Evolutionary conservation across 2,113 vertebrate genomes (phyloP).

Genomic region (Argyrosomus japonicus): DNA sequence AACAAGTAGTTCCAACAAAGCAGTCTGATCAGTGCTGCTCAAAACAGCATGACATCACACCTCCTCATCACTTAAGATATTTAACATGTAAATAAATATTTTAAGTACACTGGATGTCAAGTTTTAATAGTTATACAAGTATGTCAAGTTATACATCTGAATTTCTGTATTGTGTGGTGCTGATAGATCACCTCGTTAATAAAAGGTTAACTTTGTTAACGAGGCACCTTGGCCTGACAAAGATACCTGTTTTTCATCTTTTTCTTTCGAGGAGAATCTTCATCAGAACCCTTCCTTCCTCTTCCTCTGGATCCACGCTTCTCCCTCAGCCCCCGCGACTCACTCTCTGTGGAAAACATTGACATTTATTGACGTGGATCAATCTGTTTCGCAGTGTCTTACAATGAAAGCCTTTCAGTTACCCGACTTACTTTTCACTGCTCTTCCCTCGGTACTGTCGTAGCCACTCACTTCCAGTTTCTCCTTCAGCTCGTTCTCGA

Average conservation of each 20-base stretch:
- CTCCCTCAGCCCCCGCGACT: conserved; percentile 88
- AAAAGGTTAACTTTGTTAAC: too few relatives aligned
- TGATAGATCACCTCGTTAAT: too few relatives aligned
- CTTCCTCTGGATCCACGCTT: conserved; percentile 91
- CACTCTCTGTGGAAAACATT: conserved; percentile 82
- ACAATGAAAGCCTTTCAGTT: neutral
- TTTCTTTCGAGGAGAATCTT: conserved; percentile 95
- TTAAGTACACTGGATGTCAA: too few relatives aligned
- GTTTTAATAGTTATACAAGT: too few relatives aligned
- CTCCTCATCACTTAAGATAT: too few relatives aligned
- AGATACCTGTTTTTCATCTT: conserved; percentile 92
- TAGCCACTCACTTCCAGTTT: conserved; percentile 94
- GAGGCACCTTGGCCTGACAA: neutral
- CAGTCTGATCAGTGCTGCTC: too few relatives aligned
- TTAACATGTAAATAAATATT: too few relatives aligned
- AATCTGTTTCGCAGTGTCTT: accelerated
- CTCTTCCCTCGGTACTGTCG: conserved; percentile 86
- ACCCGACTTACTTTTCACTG: conserved; percentile 87
- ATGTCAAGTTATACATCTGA: too few relatives aligned
- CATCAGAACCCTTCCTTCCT: conserved; percentile 91
- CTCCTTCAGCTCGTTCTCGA: conserved; percentile 97
- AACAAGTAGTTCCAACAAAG: too few relatives aligned
- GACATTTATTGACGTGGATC: neutral
- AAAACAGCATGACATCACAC: too few relatives aligned
- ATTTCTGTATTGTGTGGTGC: too few relatives aligned